Base-by-base conservation (phyloP, 2,113 vertebrate species). In the Oreochromis spilurus region DNA sequence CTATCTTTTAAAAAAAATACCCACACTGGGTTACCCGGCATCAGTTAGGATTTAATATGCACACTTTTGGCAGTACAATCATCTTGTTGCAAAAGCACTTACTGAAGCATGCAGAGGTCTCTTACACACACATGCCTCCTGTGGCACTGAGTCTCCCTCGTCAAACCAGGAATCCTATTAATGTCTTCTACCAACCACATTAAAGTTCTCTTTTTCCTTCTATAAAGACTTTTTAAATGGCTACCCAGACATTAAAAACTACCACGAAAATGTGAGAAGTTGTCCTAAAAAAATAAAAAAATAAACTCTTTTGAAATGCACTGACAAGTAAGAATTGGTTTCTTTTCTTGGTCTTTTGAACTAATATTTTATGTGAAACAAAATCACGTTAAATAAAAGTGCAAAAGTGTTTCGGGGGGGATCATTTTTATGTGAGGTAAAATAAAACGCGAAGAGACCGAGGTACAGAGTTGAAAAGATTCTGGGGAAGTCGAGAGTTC, bases 81-180 rank as follows among this genome's bases (percentile, higher is more conserved):
- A 57, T 70, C 29, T 83, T 7, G 79, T 34, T 81, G 84, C 67
- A 82, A 84, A 83, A 31, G 16, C 58, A 57, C 14, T 85, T 52
- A 43, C 65, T 60, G 62, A 9, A 54, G 54, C 60, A 86, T 53
- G 36, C 29, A 16, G 55, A 16, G 65, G 19, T 79, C 79, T 88
- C 87, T 48, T 77, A 38, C 36, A 50, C 43, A 50, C 57, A 75
- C 55, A 88, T 79, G 3, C 29, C 53, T 81, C 81, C 85, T 48
- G 82, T 77, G 77, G 88, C 53, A 70, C 86, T 53, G 91, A 84
- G 79, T 57, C 77, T 88, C 81, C 40, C 89, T 65, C 60, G 24
- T 82, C 87, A 82, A 72, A 57, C 40, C 79, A 88, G 86, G 57
- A 85, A 82, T 65, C 70, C 72, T 86, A 60, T 65, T 70, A 84